A percentile compares a stretch with the other conserved stretches of the same genome.
Evolutionary conservation across 2,797 vertebrate species (phyloP).

Genomic region (Pogoniulus pusillus): DNA sequence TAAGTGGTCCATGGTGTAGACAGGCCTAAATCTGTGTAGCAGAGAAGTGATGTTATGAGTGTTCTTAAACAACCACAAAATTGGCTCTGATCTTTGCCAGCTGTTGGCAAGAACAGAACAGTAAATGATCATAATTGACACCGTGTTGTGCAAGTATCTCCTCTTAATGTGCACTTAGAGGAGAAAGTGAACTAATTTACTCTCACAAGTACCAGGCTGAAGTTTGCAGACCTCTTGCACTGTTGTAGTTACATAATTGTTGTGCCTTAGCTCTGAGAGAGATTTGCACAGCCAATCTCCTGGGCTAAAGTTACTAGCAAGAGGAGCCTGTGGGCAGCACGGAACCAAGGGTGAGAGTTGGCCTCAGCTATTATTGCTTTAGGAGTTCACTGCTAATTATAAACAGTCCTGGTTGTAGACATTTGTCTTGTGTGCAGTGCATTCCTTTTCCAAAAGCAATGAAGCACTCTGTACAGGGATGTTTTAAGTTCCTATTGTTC

Average conservation of each 20-base stretch:
- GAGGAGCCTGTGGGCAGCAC: not conserved
- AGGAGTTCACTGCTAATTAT: not conserved
- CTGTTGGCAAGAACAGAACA: not conserved
- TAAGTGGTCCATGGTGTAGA: not conserved
- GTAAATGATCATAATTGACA: not conserved
- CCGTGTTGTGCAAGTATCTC: not conserved
- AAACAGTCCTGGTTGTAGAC: not conserved
- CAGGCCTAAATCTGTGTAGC: not conserved
- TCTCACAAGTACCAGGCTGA: not conserved
- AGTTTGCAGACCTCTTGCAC: not conserved
- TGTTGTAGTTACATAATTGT: not conserved
- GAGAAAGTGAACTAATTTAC: not conserved
- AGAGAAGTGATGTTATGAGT: not conserved
- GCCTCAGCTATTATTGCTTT: not conserved
- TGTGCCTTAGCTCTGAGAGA: not conserved
- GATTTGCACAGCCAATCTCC: not conserved
- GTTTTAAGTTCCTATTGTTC: not conserved
- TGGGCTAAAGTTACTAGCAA: not conserved
- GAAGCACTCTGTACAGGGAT: not conserved
- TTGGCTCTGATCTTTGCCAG: not conserved
- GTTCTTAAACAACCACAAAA: not conserved
- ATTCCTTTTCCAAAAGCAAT: not conserved
- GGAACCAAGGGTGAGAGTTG: not conserved
- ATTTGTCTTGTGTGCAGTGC: not conserved
- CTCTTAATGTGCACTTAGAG: not conserved